phyloP scores from a whole-genome alignment of 2,113 vertebrate species.

The Archocentrus centrarchus region DNA sequence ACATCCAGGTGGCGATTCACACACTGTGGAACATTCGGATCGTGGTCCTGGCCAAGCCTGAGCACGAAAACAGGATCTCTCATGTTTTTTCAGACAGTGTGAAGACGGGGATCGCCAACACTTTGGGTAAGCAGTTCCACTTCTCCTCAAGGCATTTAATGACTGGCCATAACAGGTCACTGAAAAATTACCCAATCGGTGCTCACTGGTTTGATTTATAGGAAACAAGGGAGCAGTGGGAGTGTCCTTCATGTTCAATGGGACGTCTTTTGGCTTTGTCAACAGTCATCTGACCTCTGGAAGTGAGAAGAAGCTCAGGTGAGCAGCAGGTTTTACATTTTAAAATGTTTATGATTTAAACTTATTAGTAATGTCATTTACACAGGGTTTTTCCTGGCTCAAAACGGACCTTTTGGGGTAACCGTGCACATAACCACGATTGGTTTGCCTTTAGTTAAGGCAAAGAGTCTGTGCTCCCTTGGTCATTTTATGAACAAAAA shows the following conservation, averaged over 20 bases:
- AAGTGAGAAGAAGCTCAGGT: conserved; percentile 98
- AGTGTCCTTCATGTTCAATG: conserved; percentile 98
- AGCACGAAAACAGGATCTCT: conserved; percentile 96
- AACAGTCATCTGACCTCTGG: conserved; percentile 98
- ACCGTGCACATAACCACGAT: background rate
- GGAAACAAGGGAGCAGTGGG: conserved; percentile 96
- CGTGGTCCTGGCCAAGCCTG: conserved; percentile 91
- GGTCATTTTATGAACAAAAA: background rate
- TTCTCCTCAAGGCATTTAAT: background rate
- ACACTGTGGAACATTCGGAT: conserved; percentile 97
- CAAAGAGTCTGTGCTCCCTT: background rate
- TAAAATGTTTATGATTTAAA: background rate
- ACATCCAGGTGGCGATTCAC: conserved; percentile 88
- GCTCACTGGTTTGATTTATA: conserved; percentile 31
- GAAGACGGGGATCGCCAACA: conserved; percentile 97
- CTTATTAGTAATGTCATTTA: background rate
- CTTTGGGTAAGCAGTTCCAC: conserved; percentile 84
- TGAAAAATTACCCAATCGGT: background rate
- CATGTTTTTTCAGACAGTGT: conserved; percentile 92
- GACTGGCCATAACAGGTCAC: background rate
- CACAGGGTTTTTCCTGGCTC: background rate
- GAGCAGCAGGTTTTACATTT: conserved; percentile 39
- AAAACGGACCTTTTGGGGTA: background rate
- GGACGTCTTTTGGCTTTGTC: conserved; percentile 96
- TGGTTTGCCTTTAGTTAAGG: background rate